Conservation (phyloP, 2,797 vertebrate genomes). For the Enteromius mattozi region DNA sequence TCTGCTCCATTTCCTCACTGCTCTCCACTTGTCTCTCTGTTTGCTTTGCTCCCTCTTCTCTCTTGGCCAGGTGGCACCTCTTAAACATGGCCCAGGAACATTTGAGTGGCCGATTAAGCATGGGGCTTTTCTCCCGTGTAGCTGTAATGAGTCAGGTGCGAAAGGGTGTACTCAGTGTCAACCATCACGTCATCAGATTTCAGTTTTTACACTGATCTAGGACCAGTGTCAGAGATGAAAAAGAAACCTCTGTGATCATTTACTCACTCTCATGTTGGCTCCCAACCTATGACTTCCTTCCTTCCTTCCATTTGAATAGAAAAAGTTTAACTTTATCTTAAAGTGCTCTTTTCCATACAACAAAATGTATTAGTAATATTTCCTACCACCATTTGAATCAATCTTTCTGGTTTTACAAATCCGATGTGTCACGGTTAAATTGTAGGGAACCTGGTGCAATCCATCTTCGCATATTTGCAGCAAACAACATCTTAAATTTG, state of each 20-base stretch:
- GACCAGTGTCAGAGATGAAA: neutral
- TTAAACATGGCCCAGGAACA: slow-evolving; percentile 70
- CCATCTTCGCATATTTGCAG: neutral
- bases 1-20: slow-evolving; percentile 81
- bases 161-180: slow-evolving; percentile 32
- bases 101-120: slow-evolving; percentile 82
- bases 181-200: neutral
- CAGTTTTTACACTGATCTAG: slow-evolving; percentile 9
- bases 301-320: neutral
- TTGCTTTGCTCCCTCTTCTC: slow-evolving; percentile 53
- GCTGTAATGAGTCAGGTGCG: slow-evolving; percentile 44
- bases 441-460: neutral
- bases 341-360: neutral
- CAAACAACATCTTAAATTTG: neutral
- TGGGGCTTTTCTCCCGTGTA: slow-evolving; percentile 50
- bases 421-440: neutral
- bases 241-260: neutral
- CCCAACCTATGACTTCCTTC: neutral
- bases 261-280: neutral
- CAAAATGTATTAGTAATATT: neutral
- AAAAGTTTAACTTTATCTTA: neutral
- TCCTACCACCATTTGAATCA: neutral
- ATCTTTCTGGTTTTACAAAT: neutral
- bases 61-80: slow-evolving; percentile 54
- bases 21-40: slow-evolving; percentile 70